These are phyloP conservation scores for Mycogona germanica DNA, from an alignment of 2,888 invertebrate species.

Conservation along the genomic window DNA sequence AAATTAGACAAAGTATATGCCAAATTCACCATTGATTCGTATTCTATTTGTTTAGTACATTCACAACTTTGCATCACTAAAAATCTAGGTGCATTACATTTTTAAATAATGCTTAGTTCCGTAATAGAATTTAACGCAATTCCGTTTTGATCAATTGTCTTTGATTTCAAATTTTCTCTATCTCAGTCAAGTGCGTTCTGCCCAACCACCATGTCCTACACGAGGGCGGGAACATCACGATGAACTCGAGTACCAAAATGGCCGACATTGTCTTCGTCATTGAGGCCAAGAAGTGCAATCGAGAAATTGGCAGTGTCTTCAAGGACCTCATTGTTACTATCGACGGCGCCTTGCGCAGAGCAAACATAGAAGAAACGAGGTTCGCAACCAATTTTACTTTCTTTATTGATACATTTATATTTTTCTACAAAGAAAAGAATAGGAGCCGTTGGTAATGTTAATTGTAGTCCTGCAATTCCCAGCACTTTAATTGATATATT, in stretches of 20 bases:
- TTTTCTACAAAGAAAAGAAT: too few relatives aligned
- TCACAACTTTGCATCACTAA: too few relatives aligned
- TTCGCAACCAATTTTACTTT: constrained; percentile 28
- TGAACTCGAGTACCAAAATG: constrained; percentile 41
- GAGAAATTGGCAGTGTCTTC: constrained; percentile 47
- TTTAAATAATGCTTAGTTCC: too few relatives aligned
- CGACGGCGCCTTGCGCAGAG: constrained; percentile 52
- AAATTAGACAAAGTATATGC: too few relatives aligned
- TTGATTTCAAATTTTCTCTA: background rate
- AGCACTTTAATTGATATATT: background rate
- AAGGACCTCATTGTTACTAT: constrained; percentile 52
- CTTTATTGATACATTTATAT: background rate
- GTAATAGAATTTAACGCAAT: too few relatives aligned
- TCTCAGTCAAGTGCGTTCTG: constrained; percentile 49
- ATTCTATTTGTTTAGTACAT: too few relatives aligned
- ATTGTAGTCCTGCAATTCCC: too few relatives aligned
- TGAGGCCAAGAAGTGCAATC: constrained; percentile 74
- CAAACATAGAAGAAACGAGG: constrained; percentile 55
- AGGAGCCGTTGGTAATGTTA: too few relatives aligned
- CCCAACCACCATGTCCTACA: constrained; percentile 52
- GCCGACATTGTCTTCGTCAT: constrained; percentile 81
- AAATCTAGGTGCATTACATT: too few relatives aligned
- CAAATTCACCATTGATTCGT: too few relatives aligned
- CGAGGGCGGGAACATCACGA: constrained; percentile 59
- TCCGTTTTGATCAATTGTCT: background rate